These are phyloP conservation scores for Zaprionus inermis DNA, from an alignment of 1,140 invertebrate species.

Conservation along the genomic window DNA sequence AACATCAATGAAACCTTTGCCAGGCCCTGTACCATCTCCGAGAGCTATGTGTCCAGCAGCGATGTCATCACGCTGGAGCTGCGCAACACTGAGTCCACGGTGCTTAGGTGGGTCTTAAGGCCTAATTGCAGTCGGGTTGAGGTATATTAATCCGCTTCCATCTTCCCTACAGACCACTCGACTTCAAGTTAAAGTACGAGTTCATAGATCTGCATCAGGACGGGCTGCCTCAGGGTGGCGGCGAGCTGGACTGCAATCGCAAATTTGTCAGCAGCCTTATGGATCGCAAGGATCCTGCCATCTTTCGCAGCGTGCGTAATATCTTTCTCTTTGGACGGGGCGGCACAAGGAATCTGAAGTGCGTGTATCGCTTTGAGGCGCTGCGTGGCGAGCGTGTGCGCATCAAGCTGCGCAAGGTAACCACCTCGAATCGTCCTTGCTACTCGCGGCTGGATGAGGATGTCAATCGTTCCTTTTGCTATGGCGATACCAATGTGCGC, in stretches of 20 bases:
- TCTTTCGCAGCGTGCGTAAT: slow-evolving; percentile 90
- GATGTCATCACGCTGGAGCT: slow-evolving; percentile 92
- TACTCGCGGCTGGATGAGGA: slow-evolving; percentile 87
- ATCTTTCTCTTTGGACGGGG: slow-evolving; percentile 94
- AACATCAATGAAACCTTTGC: slow-evolving; percentile 83
- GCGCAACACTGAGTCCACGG: slow-evolving; percentile 92
- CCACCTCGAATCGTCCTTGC: slow-evolving; percentile 88
- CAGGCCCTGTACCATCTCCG: slow-evolving; percentile 90
- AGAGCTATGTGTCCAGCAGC: slow-evolving; percentile 92
- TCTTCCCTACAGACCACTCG: slow-evolving; percentile 85
- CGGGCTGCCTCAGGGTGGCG: slow-evolving; percentile 90
- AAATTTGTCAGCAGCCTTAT: slow-evolving; percentile 87
- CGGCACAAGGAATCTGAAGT: slow-evolving; percentile 92
- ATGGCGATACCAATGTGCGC: slow-evolving; percentile 85
- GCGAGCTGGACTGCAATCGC: slow-evolving; percentile 79
- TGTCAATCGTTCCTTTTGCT: slow-evolving; percentile 89
- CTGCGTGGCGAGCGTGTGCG: slow-evolving; percentile 91
- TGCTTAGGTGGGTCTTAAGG: slow-evolving; percentile 85
- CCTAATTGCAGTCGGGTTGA: slow-evolving; percentile 84
- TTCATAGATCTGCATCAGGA: slow-evolving; percentile 95
- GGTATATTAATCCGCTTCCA: not conserved
- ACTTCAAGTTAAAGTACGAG: slow-evolving; percentile 94
- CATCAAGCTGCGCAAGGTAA: slow-evolving; percentile 87
- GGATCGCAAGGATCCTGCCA: slow-evolving; percentile 86
- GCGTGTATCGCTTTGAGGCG: slow-evolving; percentile 93